Base-by-base conservation (phyloP, 2,797 vertebrate genomes). In the Philypnodon macrostomus region DNA sequence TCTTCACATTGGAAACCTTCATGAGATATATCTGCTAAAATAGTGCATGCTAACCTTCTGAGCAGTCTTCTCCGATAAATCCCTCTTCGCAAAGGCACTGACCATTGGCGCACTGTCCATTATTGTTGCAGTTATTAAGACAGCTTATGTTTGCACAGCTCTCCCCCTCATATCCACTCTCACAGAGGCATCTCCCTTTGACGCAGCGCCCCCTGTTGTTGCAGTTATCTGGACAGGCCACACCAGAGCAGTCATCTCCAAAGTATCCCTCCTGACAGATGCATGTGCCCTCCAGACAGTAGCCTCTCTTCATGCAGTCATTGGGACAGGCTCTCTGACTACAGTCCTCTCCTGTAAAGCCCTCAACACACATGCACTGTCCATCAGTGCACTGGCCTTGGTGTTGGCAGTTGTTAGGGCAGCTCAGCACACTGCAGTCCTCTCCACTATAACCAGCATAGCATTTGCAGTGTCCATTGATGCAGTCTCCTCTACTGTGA, bases 341-440 rank as follows among this genome's bases (percentile, higher is more conserved):
- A 0, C 96, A 98, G 87, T 95, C 92, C 0, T 90, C 81, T 0
- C 94, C 92, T 0, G 37, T 29, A 73, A 92, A 95, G 7, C 90
- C 92, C 0, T 94, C 87, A 0, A 96, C 81, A 0, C 96, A 98
- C 3, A 91, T 49, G 0, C 96, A 98, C 63, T 73, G 89, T 0
- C 95, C 96, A 0, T 88, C 83, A 0, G 90, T 6, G 0, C 96
- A 98, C 1, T 23, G 87, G 0, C 96, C 96, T 0, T 79, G 90
- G 36, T 47, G 39, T 21, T 58, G 62, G 58, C 96, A 98, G 77
- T 92, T 85, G 0, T 34, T 62, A 0, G 92, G 94, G 36, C 96
- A 98, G 3, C 89, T 89, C 45, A 89, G 75, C 7, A 92, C 85
- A 0, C 85, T 57, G 1, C 96, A 98, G 79, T 94, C 93, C 2